Percentiles rank a stretch among this genome's conserved stretches.
phyloP scores from a whole-genome alignment of 2,113 vertebrate genomes.

The Zosterops borbonicus region DNA sequence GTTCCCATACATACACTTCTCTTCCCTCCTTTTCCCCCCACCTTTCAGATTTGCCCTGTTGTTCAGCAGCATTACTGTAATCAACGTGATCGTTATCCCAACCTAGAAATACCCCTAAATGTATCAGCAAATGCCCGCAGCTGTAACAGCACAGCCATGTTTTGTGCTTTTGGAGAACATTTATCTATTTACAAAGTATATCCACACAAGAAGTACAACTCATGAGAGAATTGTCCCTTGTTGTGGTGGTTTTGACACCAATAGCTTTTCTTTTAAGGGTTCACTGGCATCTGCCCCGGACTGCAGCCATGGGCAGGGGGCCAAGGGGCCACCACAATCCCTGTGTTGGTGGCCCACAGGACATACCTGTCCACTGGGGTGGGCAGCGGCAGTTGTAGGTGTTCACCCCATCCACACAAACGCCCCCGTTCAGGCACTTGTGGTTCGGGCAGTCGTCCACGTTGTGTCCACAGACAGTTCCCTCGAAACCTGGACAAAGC shows the following conservation, averaged over 20 bases:
- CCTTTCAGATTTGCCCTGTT: neutral
- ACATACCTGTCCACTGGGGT: constrained; percentile 92
- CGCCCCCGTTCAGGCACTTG: constrained; percentile 88
- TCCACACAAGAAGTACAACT: rapidly evolving
- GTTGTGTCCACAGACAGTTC: constrained; percentile 87
- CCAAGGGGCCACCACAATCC: neutral
- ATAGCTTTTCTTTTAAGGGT: neutral
- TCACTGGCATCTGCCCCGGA: neutral
- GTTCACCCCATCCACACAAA: constrained; percentile 94
- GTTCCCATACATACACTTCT: neutral
- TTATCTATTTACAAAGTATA: neutral
- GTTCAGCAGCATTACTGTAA: neutral
- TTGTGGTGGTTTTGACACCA: neutral
- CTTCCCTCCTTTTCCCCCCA: neutral
- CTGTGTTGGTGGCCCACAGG: rapidly evolving
- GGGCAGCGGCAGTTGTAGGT: constrained; percentile 97
- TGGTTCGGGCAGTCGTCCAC: constrained; percentile 91
- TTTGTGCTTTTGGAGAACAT: neutral
- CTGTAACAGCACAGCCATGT: neutral
- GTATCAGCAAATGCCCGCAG: neutral
- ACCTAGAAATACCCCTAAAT: neutral
- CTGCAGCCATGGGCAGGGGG: neutral
- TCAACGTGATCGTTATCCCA: rapidly evolving
- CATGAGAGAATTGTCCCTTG: neutral
- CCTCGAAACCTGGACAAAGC: constrained; percentile 84